Evolutionary conservation across 2,888 invertebrate genomes (phyloP).

Genomic region (Drosophila barbarae): DNA sequence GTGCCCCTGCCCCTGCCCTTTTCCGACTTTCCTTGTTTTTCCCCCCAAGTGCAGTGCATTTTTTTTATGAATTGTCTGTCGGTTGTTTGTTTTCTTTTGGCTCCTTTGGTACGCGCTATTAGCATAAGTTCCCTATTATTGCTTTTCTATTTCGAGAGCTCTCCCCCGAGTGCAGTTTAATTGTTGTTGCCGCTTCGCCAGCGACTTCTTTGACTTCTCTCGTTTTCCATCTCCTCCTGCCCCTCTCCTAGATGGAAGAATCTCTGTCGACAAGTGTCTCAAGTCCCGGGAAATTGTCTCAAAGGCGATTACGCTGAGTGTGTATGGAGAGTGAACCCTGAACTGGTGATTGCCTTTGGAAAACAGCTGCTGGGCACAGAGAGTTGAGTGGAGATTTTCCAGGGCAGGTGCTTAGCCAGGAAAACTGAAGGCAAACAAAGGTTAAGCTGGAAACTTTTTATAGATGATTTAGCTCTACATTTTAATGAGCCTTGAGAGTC

Average conservation of each 20-base stretch:
- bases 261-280: conserved; percentile 63
- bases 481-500: neutral
- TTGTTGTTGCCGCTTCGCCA: conserved; percentile 20
- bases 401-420: conserved; percentile 33
- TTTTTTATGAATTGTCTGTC: conserved; percentile 70
- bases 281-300: conserved; percentile 37
- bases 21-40: neutral
- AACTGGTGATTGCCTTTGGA: conserved; percentile 33
- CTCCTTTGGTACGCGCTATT: conserved; percentile 72
- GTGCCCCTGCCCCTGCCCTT: neutral
- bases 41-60: conserved; percentile 46
- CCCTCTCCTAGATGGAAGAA: neutral
- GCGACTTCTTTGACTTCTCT: conserved; percentile 14
- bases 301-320: conserved; percentile 56
- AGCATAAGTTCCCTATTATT: conserved; percentile 60
- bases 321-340: conserved; percentile 57
- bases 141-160: conserved; percentile 34
- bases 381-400: conserved; percentile 8
- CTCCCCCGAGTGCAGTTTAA: conserved; percentile 32
- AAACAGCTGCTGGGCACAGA: conserved; percentile 26
- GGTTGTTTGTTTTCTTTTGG: conserved; percentile 44
- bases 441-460: too few relatives aligned
- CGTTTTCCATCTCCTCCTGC: neutral
- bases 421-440: neutral
- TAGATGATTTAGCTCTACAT: too few relatives aligned